phyloP scores from a whole-genome alignment of 2,888 invertebrate species.

The Nephrotoma flavescens region DNA sequence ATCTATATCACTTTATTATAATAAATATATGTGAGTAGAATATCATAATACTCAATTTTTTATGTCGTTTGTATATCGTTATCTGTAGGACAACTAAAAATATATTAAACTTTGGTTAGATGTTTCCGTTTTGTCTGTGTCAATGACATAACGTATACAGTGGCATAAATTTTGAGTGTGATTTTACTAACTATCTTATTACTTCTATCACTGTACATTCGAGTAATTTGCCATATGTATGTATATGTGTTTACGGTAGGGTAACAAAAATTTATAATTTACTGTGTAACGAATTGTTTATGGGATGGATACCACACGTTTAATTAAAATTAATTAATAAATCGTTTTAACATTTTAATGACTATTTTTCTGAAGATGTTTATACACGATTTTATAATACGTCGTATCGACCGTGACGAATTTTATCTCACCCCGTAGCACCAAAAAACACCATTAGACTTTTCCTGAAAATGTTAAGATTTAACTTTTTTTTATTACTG shows the following conservation, averaged over 20 bases:
- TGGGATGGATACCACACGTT: neutral
- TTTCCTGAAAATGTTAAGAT: neutral
- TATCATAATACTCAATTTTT: neutral
- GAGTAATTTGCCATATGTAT: no score
- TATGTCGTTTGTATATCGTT: neutral
- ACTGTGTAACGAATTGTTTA: neutral
- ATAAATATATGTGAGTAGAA: neutral
- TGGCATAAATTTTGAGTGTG: neutral
- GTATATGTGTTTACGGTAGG: neutral
- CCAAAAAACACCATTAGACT: neutral
- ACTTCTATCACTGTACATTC: neutral
- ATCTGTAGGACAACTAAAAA: neutral
- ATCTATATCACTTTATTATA: neutral
- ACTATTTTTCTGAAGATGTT: neutral
- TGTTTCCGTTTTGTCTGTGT: neutral
- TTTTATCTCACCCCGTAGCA: neutral
- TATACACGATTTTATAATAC: neutral
- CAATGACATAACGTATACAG: neutral
- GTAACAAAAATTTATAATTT: neutral
- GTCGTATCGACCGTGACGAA: neutral
- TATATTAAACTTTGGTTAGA: neutral
- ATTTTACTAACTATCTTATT: no score
- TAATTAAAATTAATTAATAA: neutral
- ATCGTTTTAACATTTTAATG: neutral
- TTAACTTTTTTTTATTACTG: neutral